Conservation (phyloP, 1,140 invertebrate genomes). For the Temnothorax longispinosus region DNA sequence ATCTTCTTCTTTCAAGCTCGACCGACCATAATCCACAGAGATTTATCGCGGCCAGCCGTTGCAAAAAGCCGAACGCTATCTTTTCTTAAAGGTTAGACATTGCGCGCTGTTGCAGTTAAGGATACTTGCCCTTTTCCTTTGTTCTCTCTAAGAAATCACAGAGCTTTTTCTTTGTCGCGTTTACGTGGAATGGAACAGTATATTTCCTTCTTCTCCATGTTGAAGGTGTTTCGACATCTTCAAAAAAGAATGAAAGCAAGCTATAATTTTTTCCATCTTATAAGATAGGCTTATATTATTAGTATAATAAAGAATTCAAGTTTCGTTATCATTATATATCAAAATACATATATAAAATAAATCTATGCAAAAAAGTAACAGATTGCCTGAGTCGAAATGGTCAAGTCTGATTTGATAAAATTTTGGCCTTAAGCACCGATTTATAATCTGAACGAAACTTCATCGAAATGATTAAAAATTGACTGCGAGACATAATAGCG, state of each 20-base stretch:
- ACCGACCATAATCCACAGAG: slow-evolving; percentile 9
- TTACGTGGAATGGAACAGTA: not conserved
- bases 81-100: slow-evolving; percentile 11
- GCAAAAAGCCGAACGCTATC: not conserved
- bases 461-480: not conserved
- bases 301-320: not conserved
- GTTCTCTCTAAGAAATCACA: not conserved
- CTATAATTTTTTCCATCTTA: not conserved
- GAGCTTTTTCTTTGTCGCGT: not conserved
- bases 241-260: not conserved
- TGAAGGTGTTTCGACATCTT: not conserved
- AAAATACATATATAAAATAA: not conserved
- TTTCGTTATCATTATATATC: not conserved
- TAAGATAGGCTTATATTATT: not conserved
- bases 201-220: not conserved
- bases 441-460: not conserved
- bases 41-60: slow-evolving; percentile 29
- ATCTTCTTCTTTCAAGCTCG: slow-evolving; percentile 42
- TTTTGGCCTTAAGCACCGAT: not conserved
- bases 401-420: not conserved
- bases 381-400: not conserved
- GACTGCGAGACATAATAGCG: not conserved
- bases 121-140: not conserved
- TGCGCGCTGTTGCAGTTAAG: not conserved
- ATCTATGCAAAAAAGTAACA: not conserved